Conservation (phyloP, 2,888 invertebrate species). For the Drosophila quasianomalipes region DNA sequence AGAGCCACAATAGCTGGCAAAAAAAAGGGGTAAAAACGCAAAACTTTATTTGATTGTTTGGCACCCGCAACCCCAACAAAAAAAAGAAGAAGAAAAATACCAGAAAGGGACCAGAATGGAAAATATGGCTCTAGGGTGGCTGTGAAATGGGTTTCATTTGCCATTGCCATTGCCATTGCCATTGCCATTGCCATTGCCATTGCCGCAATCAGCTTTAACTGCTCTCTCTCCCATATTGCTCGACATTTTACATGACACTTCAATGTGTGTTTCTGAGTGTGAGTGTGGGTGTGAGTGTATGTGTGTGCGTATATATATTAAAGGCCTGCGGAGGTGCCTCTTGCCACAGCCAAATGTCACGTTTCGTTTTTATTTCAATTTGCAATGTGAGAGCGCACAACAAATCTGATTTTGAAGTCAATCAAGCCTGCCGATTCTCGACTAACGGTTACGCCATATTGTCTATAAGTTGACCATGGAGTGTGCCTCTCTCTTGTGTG, state of each 20-base stretch:
- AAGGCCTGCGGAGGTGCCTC: slow-evolving; percentile 36
- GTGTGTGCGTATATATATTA: slow-evolving; percentile 10
- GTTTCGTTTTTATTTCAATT: slow-evolving; percentile 68
- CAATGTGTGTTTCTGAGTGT: neutral
- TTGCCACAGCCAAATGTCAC: slow-evolving; percentile 63
- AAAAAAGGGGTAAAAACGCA: slow-evolving; percentile 42
- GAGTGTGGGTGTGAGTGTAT: slow-evolving; percentile 5
- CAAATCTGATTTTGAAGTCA: slow-evolving; percentile 68
- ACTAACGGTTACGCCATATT: slow-evolving; percentile 59
- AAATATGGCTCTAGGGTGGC: slow-evolving; percentile 15
- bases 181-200: slow-evolving; percentile 28
- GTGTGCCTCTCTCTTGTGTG: neutral
- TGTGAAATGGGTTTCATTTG: slow-evolving; percentile 22
- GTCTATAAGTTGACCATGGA: slow-evolving; percentile 21
- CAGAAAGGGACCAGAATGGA: neutral
- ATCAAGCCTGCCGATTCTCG: slow-evolving; percentile 50
- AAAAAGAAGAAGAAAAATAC: slow-evolving; percentile 4
- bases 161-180: slow-evolving; percentile 30
- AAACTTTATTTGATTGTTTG: slow-evolving; percentile 62
- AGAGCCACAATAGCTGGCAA: slow-evolving; percentile 1
- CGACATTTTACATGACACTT: slow-evolving; percentile 38
- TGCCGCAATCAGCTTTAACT: slow-evolving; percentile 57
- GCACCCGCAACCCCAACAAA: slow-evolving; percentile 40
- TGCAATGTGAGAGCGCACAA: slow-evolving; percentile 58
- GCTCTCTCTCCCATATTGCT: slow-evolving; percentile 47